These are phyloP conservation scores for Gadopsis marmoratus DNA, from an alignment of 2,797 vertebrate genomes.

Conservation along the genomic window DNA sequence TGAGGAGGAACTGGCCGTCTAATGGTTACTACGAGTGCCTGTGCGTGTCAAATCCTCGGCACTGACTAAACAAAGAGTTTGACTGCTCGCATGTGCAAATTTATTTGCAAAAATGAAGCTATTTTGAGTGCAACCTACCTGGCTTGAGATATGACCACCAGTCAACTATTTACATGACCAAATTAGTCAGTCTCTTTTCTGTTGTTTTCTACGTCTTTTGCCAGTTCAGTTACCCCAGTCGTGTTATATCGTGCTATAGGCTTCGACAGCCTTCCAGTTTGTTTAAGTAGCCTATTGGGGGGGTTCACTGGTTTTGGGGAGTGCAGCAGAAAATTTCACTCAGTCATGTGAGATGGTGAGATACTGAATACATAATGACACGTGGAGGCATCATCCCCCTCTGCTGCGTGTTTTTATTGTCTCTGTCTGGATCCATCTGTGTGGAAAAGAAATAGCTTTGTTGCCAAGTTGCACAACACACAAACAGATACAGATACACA, in stretches of 20 bases:
- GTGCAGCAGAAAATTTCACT: constrained; percentile 15
- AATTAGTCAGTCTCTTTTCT: background rate
- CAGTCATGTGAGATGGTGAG: constrained; percentile 39
- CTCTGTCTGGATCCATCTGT: constrained; percentile 30
- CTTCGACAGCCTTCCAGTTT: constrained; percentile 16
- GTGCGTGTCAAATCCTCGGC: background rate
- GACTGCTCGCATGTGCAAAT: background rate
- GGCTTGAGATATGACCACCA: constrained; percentile 3
- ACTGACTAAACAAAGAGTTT: background rate
- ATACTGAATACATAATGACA: constrained; percentile 56
- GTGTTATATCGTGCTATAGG: background rate
- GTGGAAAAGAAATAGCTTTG: constrained; percentile 20
- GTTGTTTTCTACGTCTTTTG: background rate
- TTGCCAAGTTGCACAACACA: constrained; percentile 34
- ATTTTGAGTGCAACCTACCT: background rate
- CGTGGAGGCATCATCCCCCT: constrained; percentile 56
- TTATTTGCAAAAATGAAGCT: constrained; percentile 11
- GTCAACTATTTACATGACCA: background rate
- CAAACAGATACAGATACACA: constrained; percentile 37
- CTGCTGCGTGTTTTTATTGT: constrained; percentile 45
- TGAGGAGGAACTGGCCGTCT: constrained; percentile 1
- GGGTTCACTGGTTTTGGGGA: constrained; percentile 12
- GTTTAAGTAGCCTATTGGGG: background rate
- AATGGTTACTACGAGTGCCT: background rate
- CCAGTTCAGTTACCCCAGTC: background rate